Percentiles rank a stretch among this genome's conserved stretches.
phyloP scores from a whole-genome alignment of 2,888 invertebrate genomes.

The Scelioninae gen. 1 region DNA sequence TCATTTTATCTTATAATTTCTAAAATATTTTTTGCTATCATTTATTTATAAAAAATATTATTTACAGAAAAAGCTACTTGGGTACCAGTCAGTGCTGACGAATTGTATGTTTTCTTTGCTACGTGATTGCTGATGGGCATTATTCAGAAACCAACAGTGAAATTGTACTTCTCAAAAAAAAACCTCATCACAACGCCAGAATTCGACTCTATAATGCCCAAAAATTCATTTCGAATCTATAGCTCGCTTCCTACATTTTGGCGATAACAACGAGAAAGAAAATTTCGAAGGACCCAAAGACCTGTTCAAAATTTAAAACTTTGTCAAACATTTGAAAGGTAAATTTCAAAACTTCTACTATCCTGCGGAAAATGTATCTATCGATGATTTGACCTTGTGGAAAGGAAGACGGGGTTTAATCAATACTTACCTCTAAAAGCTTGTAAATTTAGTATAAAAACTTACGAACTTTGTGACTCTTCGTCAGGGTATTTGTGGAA shows the following conservation, averaged over 20 bases:
- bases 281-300: constrained; percentile 16
- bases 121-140: constrained; percentile 27
- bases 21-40: constrained; percentile 8
- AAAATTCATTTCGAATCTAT: constrained; percentile 10
- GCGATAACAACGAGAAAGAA: constrained; percentile 24
- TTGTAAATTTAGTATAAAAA: constrained; percentile 26
- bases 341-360: constrained; percentile 30
- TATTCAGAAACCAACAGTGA: constrained; percentile 35
- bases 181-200: constrained; percentile 21
- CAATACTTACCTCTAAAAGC: constrained; percentile 31
- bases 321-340: constrained; percentile 12
- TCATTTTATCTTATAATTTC: constrained; percentile 20
- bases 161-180: constrained; percentile 43
- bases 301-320: constrained; percentile 34
- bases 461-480: constrained; percentile 47
- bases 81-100: constrained; percentile 16
- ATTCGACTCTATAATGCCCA: no score
- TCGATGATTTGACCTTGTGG: constrained; percentile 35
- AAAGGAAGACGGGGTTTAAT: constrained; percentile 30
- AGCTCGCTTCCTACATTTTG: constrained; percentile 22
- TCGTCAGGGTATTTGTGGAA: constrained; percentile 43
- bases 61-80: constrained; percentile 25
- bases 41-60: constrained; percentile 20
- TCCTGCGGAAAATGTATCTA: constrained; percentile 34
- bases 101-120: constrained; percentile 34